These are phyloP conservation scores for Picathartes gymnocephalus DNA, from an alignment of 2,113 vertebrate species.

Conservation along the genomic window DNA sequence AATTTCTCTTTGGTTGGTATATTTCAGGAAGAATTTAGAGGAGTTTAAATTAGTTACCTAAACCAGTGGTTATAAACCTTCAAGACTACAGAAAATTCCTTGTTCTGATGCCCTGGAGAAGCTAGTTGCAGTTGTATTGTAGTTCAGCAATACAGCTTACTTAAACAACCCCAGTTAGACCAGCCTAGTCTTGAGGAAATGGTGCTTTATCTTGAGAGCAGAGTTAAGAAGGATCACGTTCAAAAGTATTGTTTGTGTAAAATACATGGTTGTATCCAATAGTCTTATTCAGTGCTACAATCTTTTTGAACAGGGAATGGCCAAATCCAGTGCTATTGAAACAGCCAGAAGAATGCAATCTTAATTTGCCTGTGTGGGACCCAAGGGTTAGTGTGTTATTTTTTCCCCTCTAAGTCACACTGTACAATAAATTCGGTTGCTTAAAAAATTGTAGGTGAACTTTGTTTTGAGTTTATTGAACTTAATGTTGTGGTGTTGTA, in stretches of 20 bases:
- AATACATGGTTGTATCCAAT: conserved; percentile 65
- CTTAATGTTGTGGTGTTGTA: background rate
- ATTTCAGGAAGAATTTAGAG: background rate
- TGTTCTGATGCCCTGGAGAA: background rate
- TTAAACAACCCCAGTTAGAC: background rate
- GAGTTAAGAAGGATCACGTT: conserved; percentile 54
- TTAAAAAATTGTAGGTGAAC: conserved; percentile 52
- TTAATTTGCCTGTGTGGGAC: conserved; percentile 91
- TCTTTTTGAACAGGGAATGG: conserved; percentile 88
- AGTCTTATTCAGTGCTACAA: conserved; percentile 83
- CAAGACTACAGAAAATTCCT: background rate
- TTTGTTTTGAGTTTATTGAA: conserved; percentile 32
- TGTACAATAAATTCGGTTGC: conserved; percentile 68
- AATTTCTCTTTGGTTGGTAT: background rate
- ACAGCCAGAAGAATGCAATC: conserved; percentile 87
- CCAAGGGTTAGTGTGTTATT: conserved; percentile 86
- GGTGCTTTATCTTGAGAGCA: conserved; percentile 4
- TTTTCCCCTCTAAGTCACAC: conserved; percentile 76
- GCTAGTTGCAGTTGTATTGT: background rate
- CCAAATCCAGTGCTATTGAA: conserved; percentile 89
- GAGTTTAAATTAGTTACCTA: background rate
- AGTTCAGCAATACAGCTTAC: background rate
- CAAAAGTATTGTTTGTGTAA: conserved; percentile 71
- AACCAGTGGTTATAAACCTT: background rate
- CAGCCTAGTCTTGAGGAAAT: background rate